Base-by-base conservation (phyloP, 2,888 invertebrate species). In the Macropis europaea region DNA sequence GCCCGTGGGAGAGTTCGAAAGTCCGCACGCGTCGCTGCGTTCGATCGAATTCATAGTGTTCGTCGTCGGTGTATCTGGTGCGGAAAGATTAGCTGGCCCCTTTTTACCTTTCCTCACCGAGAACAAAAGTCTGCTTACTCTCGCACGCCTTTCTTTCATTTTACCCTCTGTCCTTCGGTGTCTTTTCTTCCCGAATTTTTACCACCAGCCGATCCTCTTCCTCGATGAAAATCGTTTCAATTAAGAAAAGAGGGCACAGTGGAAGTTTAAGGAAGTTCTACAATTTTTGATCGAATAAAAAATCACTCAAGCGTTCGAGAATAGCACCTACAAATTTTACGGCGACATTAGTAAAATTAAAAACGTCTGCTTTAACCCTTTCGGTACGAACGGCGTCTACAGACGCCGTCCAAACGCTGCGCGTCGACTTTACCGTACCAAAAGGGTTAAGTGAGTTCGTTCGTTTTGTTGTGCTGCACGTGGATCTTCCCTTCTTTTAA, bases 21-120 rank as follows among this genome's bases (percentile, higher is more conserved):
- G 64, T 76, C 75, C 54, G 52, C 82, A 84, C 86, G 85, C 88
- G 86, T 85, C 80, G 80, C 74, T 75, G 83, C 82, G 82, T 86
- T 85, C 88, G 83, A 87, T 86, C 86, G 82, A 76, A 80, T 81
- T 79, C 74, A 63, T 72, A 76, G 75, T 75, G 63, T 60, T 62
- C 69, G 62, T 76, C 70, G 72, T 47, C 57, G 77, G 64, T 81
- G 83, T 81, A 82, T 82, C 66, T 81, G 76, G 81, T 77, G 82
- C 77, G 80, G 82, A 85, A 84, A 85, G 84, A 87, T 88, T 85
- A 85, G 78, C 75, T 68, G 45, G 52, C 57, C 66, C 48, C 24
- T 52, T 48, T 66, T 66, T 36, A 60, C 42, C 17, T 36, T 69
- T 57, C 45, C 32, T 24, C 32, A 36, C 7, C 48, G 54, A 19